Conservation (phyloP, 1,140 invertebrate genomes). For the Brevipalpus yothersi region DNA sequence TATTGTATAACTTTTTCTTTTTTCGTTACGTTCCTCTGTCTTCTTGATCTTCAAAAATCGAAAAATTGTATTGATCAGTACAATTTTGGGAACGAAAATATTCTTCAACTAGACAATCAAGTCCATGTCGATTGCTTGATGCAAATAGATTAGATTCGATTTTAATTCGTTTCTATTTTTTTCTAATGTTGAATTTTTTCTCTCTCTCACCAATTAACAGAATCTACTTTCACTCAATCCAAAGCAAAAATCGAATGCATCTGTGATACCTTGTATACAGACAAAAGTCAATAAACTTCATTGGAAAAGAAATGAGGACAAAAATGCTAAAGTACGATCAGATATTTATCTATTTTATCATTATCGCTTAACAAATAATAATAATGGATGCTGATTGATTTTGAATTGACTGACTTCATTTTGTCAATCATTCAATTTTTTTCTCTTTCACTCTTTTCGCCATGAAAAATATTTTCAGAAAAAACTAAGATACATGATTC, state of each 20-base stretch:
- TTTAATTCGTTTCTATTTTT: neutral
- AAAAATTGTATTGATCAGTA: too few relatives aligned
- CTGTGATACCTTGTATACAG: slow-evolving; percentile 42
- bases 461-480: too few relatives aligned
- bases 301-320: slow-evolving; percentile 79
- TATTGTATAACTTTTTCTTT: too few relatives aligned
- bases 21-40: too few relatives aligned
- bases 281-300: slow-evolving; percentile 71
- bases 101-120: too few relatives aligned
- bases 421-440: too few relatives aligned
- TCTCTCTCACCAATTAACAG: slow-evolving; percentile 23
- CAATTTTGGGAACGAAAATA: too few relatives aligned
- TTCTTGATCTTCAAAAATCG: too few relatives aligned
- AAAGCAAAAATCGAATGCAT: slow-evolving; percentile 40
- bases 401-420: too few relatives aligned
- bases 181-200: neutral
- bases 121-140: neutral
- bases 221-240: slow-evolving; percentile 67
- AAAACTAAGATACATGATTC: too few relatives aligned
- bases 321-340: slow-evolving; percentile 48
- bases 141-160: neutral
- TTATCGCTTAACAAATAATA: neutral
- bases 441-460: too few relatives aligned
- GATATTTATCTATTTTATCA: neutral
- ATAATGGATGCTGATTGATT: too few relatives aligned